These are phyloP conservation scores for Eupithecia dodoneata DNA, from an alignment of 2,888 invertebrate genomes.

Conservation along the genomic window DNA sequence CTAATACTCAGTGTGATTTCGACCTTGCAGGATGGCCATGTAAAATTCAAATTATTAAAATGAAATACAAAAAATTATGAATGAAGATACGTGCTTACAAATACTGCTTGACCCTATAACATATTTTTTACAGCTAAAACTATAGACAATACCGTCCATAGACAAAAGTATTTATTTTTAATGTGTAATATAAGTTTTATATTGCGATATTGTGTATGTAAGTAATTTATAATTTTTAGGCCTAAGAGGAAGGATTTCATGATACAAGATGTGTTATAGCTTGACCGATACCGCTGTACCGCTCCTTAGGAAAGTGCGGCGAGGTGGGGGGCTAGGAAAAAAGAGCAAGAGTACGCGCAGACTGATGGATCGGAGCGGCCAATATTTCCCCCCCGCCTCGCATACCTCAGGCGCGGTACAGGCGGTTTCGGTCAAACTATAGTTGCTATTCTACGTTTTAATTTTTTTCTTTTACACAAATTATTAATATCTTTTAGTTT, in stretches of 20 bases:
- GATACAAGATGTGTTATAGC: neutral
- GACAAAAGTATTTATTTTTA: constrained; percentile 78
- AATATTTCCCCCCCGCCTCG: too few species aligned
- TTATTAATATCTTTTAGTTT: neutral
- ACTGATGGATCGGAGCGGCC: too few species aligned
- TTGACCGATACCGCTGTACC: too few species aligned
- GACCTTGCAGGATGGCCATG: too few species aligned
- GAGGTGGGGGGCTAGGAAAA: too few species aligned
- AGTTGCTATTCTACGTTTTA: neutral
- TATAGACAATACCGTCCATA: constrained; percentile 79
- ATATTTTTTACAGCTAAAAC: constrained; percentile 73
- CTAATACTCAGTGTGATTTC: too few species aligned
- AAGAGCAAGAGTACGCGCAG: too few species aligned
- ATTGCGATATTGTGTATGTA: constrained; percentile 24
- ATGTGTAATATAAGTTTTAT: constrained; percentile 55
- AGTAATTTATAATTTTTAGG: constrained; percentile 6
- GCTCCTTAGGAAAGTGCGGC: too few species aligned
- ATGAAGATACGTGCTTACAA: constrained; percentile 2
- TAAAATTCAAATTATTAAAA: too few species aligned
- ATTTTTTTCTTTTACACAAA: neutral
- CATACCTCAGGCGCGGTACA: too few species aligned
- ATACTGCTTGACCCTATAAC: constrained; percentile 38
- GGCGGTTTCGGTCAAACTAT: too few species aligned
- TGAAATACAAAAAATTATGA: too few species aligned
- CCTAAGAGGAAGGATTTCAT: neutral